Conservation (phyloP, 1,140 invertebrate species). For the Anoplophora glabripennis region DNA sequence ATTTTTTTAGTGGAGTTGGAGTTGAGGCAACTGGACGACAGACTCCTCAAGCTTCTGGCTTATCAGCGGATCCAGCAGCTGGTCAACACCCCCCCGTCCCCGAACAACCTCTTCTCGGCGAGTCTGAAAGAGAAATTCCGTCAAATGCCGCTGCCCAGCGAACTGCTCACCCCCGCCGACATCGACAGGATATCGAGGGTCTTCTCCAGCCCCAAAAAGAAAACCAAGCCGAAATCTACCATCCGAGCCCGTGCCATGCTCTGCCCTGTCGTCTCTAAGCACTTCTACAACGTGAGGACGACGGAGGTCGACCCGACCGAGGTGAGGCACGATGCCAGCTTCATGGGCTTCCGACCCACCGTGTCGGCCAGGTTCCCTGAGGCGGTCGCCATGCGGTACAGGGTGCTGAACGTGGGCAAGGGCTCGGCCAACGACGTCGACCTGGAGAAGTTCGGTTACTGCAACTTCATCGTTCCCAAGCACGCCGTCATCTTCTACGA, state of each 20-base stretch:
- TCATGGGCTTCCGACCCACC: conserved; percentile 46
- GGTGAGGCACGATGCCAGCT: conserved; percentile 45
- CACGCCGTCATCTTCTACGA: conserved; percentile 89
- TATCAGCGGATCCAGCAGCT: conserved; percentile 73
- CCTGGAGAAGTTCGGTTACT: conserved; percentile 69
- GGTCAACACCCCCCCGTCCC: conserved; percentile 43
- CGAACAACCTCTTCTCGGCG: conserved; percentile 22
- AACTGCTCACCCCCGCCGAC: conserved; percentile 56
- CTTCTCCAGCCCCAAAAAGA: conserved; percentile 37
- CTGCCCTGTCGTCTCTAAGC: conserved; percentile 49
- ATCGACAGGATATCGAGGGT: conserved; percentile 56
- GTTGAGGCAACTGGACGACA: conserved; percentile 65
- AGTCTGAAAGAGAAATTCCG: conserved; percentile 19
- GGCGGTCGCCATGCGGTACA: conserved; percentile 67
- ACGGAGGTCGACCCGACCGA: conserved; percentile 41
- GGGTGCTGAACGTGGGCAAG: conserved; percentile 71
- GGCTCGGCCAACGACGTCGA: conserved; percentile 74
- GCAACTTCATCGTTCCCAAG: conserved; percentile 73
- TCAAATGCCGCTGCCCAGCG: conserved; percentile 52
- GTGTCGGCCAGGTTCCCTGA: conserved; percentile 53
- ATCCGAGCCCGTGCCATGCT: conserved; percentile 52
- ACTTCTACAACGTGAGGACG: conserved; percentile 47
- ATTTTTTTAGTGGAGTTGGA: conserved; percentile 53
- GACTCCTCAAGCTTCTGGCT: conserved; percentile 67
- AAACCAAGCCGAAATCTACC: conserved; percentile 26